These are phyloP conservation scores for Cyclina sinensis DNA, from an alignment of 1,140 invertebrate genomes.

Conservation along the genomic window DNA sequence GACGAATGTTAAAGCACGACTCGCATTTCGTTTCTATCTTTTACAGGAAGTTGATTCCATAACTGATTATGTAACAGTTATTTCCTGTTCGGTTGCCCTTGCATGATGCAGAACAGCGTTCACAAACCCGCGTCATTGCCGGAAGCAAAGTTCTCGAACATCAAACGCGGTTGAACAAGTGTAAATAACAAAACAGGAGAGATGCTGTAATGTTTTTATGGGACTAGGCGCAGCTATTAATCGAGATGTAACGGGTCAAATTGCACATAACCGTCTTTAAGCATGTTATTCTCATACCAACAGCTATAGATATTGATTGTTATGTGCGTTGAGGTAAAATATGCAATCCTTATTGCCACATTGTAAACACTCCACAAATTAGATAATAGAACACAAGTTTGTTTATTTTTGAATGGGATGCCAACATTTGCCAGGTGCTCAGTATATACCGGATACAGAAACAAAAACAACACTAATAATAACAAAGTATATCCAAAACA, in stretches of 20 bases:
- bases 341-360: not conserved
- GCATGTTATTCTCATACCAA: not conserved
- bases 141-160: not conserved
- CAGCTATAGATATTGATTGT: not conserved
- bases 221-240: not conserved
- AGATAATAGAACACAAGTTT: no score
- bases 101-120: no score
- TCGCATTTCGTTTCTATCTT: no score
- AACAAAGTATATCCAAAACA: no score
- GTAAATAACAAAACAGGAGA: not conserved
- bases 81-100: no score
- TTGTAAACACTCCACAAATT: not conserved
- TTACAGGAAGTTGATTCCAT: no score
- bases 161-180: not conserved
- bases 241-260: slow-evolving; percentile 1
- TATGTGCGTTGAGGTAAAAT: not conserved
- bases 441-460: no score
- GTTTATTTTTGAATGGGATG: no score
- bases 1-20: no score
- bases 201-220: not conserved
- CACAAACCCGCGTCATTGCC: not conserved
- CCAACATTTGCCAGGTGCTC: no score
- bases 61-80: no score
- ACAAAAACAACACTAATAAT: no score
- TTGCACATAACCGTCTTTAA: not conserved